Conservation (phyloP, 1,140 invertebrate genomes). For the Neotoxoptera formosana region DNA sequence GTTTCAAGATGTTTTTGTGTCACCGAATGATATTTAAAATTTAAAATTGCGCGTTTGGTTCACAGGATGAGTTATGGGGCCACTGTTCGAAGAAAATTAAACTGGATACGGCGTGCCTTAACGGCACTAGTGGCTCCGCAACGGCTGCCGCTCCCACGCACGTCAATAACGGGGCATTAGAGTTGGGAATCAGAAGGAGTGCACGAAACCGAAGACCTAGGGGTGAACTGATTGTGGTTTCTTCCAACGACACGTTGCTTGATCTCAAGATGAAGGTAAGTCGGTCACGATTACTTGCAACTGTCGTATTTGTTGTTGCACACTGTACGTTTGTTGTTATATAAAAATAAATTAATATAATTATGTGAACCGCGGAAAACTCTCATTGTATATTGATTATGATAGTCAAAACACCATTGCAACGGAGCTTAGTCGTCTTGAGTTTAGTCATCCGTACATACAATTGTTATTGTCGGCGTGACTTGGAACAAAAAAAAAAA, state of each 20-base stretch:
- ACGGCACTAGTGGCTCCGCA: neutral
- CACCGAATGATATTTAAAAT: neutral
- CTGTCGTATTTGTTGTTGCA: neutral
- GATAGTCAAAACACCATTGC: too few species aligned
- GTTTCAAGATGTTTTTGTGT: neutral
- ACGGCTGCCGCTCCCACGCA: neutral
- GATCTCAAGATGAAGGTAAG: constrained; percentile 56
- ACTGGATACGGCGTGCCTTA: neutral
- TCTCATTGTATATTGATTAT: neutral
- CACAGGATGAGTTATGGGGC: constrained; percentile 36
- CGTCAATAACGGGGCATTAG: neutral
- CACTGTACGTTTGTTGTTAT: neutral
- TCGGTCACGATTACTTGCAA: neutral
- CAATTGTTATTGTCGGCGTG: neutral
- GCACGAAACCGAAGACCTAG: constrained; percentile 46
- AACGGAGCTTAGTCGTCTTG: too few species aligned
- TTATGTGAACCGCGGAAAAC: neutral
- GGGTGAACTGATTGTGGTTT: constrained; percentile 42
- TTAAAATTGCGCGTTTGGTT: neutral
- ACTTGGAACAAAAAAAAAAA: neutral
- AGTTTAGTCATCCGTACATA: too few species aligned
- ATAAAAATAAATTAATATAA: neutral
- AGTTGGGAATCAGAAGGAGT: constrained; percentile 41
- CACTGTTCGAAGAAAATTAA: constrained; percentile 49
- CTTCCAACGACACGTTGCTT: constrained; percentile 29